Percentiles rank a stretch among this genome's conserved stretches.
Evolutionary conservation across 2,113 vertebrate species (phyloP).

Genomic region (Oreochromis tanganicae): DNA sequence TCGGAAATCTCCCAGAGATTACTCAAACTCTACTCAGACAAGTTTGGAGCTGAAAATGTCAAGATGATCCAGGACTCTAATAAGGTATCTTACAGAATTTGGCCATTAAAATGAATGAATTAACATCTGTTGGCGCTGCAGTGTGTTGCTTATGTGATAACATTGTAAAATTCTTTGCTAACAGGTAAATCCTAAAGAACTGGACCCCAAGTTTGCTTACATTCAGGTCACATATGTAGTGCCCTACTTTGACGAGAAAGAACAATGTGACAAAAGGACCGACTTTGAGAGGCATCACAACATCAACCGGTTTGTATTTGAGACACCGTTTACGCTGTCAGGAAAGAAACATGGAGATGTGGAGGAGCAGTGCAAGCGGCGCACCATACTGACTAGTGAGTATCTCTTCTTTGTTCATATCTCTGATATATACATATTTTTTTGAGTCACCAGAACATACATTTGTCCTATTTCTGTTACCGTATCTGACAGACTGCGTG

Average conservation of each 20-base stretch:
- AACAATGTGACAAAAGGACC: conserved; percentile 85
- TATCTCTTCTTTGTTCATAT: not conserved
- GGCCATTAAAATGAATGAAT: not conserved
- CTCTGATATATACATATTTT: not conserved
- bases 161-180: not conserved
- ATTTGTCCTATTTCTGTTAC: not conserved
- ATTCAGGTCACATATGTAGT: conserved; percentile 96
- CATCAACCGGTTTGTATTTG: conserved; percentile 93
- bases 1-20: conserved; percentile 97
- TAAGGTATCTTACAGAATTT: conserved; percentile 74
- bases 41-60: conserved; percentile 95
- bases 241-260: conserved; percentile 93
- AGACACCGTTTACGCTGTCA: conserved; percentile 92
- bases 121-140: not conserved
- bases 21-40: conserved; percentile 96
- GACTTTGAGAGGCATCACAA: conserved; percentile 97
- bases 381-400: conserved; percentile 90
- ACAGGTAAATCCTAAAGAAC: conserved; percentile 94
- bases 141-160: not conserved
- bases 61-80: conserved; percentile 99
- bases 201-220: conserved; percentile 94
- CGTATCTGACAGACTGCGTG: not conserved
- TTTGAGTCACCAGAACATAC: not conserved
- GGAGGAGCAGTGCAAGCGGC: conserved; percentile 95
- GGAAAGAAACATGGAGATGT: conserved; percentile 95